Conservation (phyloP, 2,113 vertebrate genomes). For the Tychaedon coryphoeus region DNA sequence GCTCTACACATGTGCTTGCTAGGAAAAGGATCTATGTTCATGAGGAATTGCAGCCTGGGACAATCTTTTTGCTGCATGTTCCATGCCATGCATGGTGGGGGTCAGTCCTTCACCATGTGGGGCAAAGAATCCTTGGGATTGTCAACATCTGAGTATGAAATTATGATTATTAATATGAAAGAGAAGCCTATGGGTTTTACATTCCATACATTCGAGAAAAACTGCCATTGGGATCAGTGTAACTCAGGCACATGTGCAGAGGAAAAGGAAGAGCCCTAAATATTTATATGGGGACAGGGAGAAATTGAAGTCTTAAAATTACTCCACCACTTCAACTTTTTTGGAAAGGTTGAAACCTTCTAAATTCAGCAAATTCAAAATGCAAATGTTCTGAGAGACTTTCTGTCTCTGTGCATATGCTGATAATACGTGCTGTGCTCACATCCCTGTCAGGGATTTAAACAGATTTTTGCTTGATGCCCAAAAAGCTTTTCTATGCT, state of each 20-base stretch:
- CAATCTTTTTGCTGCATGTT: not conserved
- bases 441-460: conserved; percentile 11
- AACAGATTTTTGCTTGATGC: not conserved
- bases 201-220: not conserved
- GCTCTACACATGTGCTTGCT: accelerated
- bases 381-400: not conserved
- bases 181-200: not conserved
- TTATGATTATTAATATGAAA: not conserved
- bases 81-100: not conserved
- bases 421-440: not conserved
- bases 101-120: not conserved
- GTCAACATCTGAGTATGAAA: not conserved
- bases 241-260: not conserved
- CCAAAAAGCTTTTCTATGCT: conserved; percentile 27
- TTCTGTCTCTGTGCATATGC: not conserved
- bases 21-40: not conserved
- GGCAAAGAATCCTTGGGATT: not conserved
- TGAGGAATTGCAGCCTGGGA: not conserved
- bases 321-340: not conserved
- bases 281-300: not conserved
- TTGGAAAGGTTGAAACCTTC: not conserved
- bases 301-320: not conserved
- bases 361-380: conserved; percentile 24
- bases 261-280: not conserved
- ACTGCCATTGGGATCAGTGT: not conserved